phyloP scores from a whole-genome alignment of 1,140 invertebrate genomes.

The Achroia grisella region DNA sequence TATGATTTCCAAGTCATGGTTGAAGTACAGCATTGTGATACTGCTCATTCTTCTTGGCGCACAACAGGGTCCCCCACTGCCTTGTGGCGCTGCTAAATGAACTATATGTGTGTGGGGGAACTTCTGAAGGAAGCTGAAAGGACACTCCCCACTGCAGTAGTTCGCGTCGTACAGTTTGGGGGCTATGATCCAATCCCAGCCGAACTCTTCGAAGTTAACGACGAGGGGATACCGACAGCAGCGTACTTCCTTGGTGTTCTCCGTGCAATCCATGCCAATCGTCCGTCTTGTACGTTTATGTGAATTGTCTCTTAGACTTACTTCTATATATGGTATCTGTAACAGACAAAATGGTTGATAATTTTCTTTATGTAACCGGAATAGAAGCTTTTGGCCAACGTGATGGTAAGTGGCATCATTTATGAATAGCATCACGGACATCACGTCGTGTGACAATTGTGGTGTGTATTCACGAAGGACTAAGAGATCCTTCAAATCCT shows the following conservation, averaged over 20 bases:
- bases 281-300: slow-evolving; percentile 82
- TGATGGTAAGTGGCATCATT: too few relatives aligned
- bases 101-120: slow-evolving; percentile 96
- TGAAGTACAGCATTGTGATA: slow-evolving; percentile 95
- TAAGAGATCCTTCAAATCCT: too few relatives aligned
- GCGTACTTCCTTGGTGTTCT: slow-evolving; percentile 82
- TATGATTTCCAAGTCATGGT: slow-evolving; percentile 90
- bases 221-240: slow-evolving; percentile 94
- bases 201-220: slow-evolving; percentile 97
- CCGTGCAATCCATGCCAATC: slow-evolving; percentile 85
- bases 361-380: too few relatives aligned
- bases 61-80: slow-evolving; percentile 89
- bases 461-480: too few relatives aligned
- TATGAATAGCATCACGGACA: too few relatives aligned
- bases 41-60: slow-evolving; percentile 90
- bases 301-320: slow-evolving; percentile 78
- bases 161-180: slow-evolving; percentile 96
- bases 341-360: slow-evolving; percentile 36
- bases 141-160: slow-evolving; percentile 97
- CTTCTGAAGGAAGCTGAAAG: slow-evolving; percentile 90
- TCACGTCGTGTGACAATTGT: too few relatives aligned
- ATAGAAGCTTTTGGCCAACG: too few relatives aligned
- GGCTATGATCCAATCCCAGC: slow-evolving; percentile 99
- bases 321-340: slow-evolving; percentile 90
- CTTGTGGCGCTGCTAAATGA: slow-evolving; percentile 80